These are phyloP conservation scores for Taeniopygia guttata DNA, from an alignment of 2,797 vertebrate genomes.

Conservation along the genomic window DNA sequence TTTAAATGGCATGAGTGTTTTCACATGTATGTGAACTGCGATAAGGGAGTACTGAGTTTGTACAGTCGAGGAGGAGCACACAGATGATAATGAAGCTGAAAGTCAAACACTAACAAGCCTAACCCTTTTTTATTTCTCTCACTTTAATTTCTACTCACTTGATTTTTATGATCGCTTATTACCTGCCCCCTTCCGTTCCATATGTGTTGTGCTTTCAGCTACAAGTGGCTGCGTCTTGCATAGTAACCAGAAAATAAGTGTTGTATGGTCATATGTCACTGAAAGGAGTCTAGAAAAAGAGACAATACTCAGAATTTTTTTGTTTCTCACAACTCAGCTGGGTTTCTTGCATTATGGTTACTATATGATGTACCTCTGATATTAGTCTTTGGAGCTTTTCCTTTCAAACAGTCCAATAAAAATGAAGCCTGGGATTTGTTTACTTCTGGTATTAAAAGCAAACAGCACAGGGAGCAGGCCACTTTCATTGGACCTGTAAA, in stretches of 20 bases:
- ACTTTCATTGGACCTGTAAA: not conserved
- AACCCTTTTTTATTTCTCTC: not conserved
- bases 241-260: not conserved
- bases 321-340: not conserved
- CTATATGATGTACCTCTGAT: not conserved
- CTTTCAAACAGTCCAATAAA: conserved; percentile 12
- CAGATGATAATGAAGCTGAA: not conserved
- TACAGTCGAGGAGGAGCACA: not conserved
- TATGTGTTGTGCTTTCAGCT: not conserved
- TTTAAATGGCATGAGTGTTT: not conserved
- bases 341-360: not conserved
- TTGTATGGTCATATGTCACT: not conserved
- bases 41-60: not conserved
- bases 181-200: not conserved
- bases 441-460: conserved; percentile 39
- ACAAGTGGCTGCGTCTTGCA: not conserved
- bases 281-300: not conserved
- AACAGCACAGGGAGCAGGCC: not conserved
- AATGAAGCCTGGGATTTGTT: conserved; percentile 1
- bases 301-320: not conserved
- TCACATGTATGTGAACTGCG: not conserved
- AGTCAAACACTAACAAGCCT: not conserved
- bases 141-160: not conserved
- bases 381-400: not conserved
- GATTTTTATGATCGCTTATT: not conserved